Evolutionary conservation across 2,113 vertebrate species (phyloP).

Genomic region (Hassar affinis): DNA sequence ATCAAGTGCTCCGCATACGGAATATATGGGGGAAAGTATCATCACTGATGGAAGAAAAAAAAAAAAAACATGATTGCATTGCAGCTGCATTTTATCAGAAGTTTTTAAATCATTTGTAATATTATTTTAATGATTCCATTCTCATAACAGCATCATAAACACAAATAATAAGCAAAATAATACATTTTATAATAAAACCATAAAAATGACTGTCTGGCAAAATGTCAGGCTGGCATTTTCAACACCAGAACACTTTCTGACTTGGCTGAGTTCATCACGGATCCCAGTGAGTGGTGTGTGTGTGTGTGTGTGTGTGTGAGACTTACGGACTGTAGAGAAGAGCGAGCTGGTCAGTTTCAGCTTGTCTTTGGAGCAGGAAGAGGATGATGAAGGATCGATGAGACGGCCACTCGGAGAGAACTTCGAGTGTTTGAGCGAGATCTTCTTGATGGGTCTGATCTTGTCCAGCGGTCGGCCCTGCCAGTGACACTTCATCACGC

Average conservation of each 20-base stretch:
- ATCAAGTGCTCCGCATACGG: background rate
- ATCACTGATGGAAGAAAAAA: background rate
- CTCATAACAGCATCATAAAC: background rate
- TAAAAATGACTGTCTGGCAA: too few species aligned
- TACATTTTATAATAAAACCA: too few species aligned
- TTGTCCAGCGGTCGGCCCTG: slow-evolving; percentile 84
- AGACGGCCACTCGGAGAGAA: slow-evolving; percentile 67
- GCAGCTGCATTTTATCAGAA: too few species aligned
- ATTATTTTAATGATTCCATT: background rate
- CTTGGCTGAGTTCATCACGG: too few species aligned
- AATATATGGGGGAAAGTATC: too few species aligned
- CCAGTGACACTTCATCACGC: slow-evolving; percentile 82
- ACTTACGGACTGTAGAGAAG: slow-evolving; percentile 83
- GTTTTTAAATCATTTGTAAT: too few species aligned
- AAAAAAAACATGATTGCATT: too few species aligned
- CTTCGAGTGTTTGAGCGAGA: slow-evolving; percentile 76
- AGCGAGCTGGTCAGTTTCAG: slow-evolving; percentile 81
- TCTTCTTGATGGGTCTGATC: slow-evolving; percentile 79
- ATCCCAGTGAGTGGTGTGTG: too few species aligned
- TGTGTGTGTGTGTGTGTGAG: too few species aligned
- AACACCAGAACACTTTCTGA: too few species aligned
- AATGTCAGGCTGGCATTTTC: too few species aligned
- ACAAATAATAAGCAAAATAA: background rate
- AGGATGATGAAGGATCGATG: slow-evolving; percentile 62
- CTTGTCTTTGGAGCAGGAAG: slow-evolving; percentile 70